These are phyloP conservation scores for Zele albiditarsus DNA, from an alignment of 2,888 invertebrate species.

Conservation along the genomic window DNA sequence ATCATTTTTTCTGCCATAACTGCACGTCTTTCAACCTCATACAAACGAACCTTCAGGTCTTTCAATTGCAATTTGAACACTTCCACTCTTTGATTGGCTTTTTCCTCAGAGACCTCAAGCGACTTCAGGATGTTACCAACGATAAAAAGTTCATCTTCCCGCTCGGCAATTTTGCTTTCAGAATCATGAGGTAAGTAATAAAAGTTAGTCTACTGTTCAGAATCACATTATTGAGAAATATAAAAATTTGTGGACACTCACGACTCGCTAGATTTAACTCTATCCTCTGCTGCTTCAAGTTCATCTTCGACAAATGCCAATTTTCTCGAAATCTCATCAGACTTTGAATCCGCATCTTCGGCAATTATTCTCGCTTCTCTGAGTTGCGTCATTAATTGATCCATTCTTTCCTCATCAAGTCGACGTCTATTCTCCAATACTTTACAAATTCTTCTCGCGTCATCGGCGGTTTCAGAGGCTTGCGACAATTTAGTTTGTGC, in stretches of 20 bases:
- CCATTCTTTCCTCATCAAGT: slow-evolving; percentile 80
- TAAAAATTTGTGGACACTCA: slow-evolving; percentile 59
- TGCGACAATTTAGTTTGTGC: slow-evolving; percentile 65
- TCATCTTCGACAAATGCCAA: slow-evolving; percentile 81
- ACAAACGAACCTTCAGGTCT: slow-evolving; percentile 61
- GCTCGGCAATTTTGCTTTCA: slow-evolving; percentile 78
- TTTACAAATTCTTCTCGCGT: slow-evolving; percentile 77
- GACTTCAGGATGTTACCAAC: slow-evolving; percentile 83
- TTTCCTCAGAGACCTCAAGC: slow-evolving; percentile 80
- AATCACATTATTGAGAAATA: not conserved
- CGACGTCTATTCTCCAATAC: slow-evolving; percentile 79
- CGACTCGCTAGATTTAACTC: slow-evolving; percentile 79
- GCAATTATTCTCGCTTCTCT: slow-evolving; percentile 81
- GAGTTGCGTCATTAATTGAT: slow-evolving; percentile 78
- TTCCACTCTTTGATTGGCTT: slow-evolving; percentile 79
- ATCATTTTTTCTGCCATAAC: slow-evolving; percentile 82
- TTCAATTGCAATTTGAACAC: slow-evolving; percentile 76
- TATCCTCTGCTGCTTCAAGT: slow-evolving; percentile 80
- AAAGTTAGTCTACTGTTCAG: not conserved
- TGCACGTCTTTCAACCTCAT: slow-evolving; percentile 78
- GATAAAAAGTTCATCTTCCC: slow-evolving; percentile 81
- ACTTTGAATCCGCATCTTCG: slow-evolving; percentile 81
- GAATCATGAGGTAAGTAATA: not conserved
- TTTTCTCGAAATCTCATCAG: slow-evolving; percentile 81
- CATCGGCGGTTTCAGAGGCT: slow-evolving; percentile 65